Percentiles rank a stretch among this genome's conserved stretches.
phyloP scores from a whole-genome alignment of 2,888 invertebrate genomes.

The Achlya flavicornis region DNA sequence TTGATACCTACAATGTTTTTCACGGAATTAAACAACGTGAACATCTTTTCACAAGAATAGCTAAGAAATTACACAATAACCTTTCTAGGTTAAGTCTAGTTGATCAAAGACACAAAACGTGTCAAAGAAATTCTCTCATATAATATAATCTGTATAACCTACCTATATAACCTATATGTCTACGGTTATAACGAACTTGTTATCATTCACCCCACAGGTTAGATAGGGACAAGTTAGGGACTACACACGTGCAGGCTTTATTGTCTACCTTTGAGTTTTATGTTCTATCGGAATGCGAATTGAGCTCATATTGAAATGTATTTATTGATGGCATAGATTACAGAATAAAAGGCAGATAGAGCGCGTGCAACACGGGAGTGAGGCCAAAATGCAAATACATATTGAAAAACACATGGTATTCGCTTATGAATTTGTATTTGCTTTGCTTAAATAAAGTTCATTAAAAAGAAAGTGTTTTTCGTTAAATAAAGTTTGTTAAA shows the following conservation, averaged over 20 bases:
- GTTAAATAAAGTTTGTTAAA: no score
- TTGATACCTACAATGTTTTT: no score
- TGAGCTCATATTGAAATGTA: conserved; percentile 1
- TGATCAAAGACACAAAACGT: not conserved
- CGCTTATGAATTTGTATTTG: no score
- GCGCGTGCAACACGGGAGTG: no score
- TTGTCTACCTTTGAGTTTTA: conserved; percentile 13
- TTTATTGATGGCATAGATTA: not conserved
- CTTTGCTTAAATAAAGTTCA: no score
- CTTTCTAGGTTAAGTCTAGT: not conserved
- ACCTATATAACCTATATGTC: not conserved
- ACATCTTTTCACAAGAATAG: not conserved
- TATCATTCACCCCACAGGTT: conserved; percentile 24
- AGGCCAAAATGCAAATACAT: no score
- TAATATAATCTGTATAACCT: not conserved
- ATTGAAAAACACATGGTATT: no score
- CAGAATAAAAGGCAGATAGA: no score
- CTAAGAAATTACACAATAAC: not conserved
- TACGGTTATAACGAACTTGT: conserved; percentile 10
- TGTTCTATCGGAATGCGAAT: not conserved
- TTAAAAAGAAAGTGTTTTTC: no score
- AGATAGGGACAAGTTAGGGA: conserved; percentile 26
- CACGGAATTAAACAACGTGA: no score
- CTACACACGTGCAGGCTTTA: conserved; percentile 12
- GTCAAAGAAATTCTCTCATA: conserved; percentile 6